A percentile compares a stretch with the other conserved stretches of the same genome.
These are phyloP conservation scores for Poecilia gillii DNA, from an alignment of 2,797 vertebrate genomes.

Conservation along the genomic window DNA sequence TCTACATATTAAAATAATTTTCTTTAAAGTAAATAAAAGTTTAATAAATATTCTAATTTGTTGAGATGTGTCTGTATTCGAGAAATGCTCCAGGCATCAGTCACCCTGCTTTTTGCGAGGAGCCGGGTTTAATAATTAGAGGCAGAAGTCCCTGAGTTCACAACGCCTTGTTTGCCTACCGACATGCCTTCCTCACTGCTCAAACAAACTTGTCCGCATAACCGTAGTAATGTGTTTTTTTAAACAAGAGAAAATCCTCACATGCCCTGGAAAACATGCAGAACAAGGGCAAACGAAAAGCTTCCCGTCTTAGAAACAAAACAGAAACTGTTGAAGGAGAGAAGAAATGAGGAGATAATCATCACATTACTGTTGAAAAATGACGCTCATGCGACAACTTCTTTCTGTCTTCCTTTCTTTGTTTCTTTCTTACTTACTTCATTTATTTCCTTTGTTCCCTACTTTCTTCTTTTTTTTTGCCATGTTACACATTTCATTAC, in stretches of 20 bases:
- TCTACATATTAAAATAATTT: not conserved
- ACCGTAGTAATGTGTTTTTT: not conserved
- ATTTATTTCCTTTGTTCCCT: not conserved
- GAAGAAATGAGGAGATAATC: not conserved
- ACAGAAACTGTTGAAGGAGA: not conserved
- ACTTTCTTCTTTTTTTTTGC: not conserved
- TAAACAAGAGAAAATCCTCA: not conserved
- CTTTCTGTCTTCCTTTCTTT: not conserved
- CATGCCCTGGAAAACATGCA: not conserved
- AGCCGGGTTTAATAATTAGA: slow-evolving; percentile 58
- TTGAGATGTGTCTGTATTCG: not conserved
- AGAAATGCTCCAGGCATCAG: slow-evolving; percentile 7
- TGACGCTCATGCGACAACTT: not conserved
- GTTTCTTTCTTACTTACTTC: not conserved
- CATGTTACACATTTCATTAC: not conserved
- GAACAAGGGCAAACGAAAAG: not conserved
- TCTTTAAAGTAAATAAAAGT: not conserved
- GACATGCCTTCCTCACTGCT: slow-evolving; percentile 27
- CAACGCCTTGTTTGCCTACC: slow-evolving; percentile 6
- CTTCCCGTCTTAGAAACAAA: not conserved
- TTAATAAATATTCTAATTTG: not conserved
- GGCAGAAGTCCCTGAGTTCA: slow-evolving; percentile 23
- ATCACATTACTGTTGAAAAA: not conserved
- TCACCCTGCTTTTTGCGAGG: not conserved
- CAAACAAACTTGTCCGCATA: slow-evolving; percentile 40